phyloP scores from a whole-genome alignment of 2,888 invertebrate species.

The Caenorhabditis virilis region DNA sequence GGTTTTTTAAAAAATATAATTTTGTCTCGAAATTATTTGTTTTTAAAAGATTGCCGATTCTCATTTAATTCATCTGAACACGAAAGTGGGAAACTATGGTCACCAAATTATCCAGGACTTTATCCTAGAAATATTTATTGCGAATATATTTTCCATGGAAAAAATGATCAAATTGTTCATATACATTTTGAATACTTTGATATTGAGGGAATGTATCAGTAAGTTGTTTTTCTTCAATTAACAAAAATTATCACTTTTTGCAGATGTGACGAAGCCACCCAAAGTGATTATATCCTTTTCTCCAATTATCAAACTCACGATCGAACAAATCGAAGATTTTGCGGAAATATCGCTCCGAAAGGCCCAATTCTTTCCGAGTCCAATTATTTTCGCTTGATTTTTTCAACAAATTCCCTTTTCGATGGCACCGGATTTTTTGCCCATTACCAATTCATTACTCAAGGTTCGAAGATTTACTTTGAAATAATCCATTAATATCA shows the following conservation, averaged over 20 bases:
- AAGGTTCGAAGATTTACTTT: too few species aligned
- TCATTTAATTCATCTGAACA: slow-evolving; percentile 83
- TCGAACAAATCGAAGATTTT: slow-evolving; percentile 85
- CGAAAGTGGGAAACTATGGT: slow-evolving; percentile 80
- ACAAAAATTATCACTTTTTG: not conserved
- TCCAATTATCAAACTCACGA: slow-evolving; percentile 90
- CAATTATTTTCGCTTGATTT: slow-evolving; percentile 87
- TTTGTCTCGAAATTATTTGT: too few species aligned
- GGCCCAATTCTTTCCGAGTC: slow-evolving; percentile 51
- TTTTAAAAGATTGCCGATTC: slow-evolving; percentile 79
- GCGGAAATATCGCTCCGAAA: slow-evolving; percentile 75
- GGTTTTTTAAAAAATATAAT: too few species aligned
- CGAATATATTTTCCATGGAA: slow-evolving; percentile 86
- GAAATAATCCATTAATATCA: too few species aligned
- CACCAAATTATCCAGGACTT: slow-evolving; percentile 80
- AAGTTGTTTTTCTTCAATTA: slow-evolving; percentile 71
- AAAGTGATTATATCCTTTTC: slow-evolving; percentile 94
- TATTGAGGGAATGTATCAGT: slow-evolving; percentile 92
- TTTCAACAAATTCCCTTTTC: slow-evolving; percentile 88
- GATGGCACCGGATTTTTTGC: slow-evolving; percentile 94
- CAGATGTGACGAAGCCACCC: slow-evolving; percentile 87
- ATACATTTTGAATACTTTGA: slow-evolving; percentile 88
- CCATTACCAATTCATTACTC: slow-evolving; percentile 79
- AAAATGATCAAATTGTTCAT: slow-evolving; percentile 70
- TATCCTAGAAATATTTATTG: slow-evolving; percentile 88